phyloP scores from a whole-genome alignment of 2,113 vertebrate genomes.

The Notothenia coriiceps region DNA sequence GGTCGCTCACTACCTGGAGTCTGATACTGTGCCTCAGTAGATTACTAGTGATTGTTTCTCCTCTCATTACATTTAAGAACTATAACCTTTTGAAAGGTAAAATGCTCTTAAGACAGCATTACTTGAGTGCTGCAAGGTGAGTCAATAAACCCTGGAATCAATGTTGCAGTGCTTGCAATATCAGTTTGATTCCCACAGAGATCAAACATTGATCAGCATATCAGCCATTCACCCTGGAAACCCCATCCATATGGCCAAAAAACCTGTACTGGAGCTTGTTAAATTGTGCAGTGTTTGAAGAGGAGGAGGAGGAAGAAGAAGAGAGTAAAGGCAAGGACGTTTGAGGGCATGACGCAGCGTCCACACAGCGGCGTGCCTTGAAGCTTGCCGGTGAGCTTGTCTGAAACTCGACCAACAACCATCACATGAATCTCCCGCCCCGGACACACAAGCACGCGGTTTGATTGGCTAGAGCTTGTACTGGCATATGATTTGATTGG shows the following conservation, averaged over 20 bases:
- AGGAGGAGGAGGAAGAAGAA: not conserved
- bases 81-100: constrained; percentile 44
- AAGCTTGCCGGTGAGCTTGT: too few relatives aligned
- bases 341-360: not conserved
- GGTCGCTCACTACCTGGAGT: constrained; percentile 61
- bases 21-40: constrained; percentile 43
- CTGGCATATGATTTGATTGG: too few relatives aligned
- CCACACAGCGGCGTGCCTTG: too few relatives aligned
- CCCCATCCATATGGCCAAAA: not conserved
- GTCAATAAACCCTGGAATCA: constrained; percentile 25
- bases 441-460: too few relatives aligned
- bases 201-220: constrained; percentile 39
- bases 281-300: not conserved
- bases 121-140: constrained; percentile 35
- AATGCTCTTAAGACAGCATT: constrained; percentile 32
- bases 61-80: constrained; percentile 51
- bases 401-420: too few relatives aligned
- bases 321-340: not conserved
- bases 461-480: too few relatives aligned
- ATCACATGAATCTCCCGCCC: too few relatives aligned
- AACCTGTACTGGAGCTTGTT: not conserved
- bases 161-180: constrained; percentile 22
- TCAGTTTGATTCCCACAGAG: constrained; percentile 36
- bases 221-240: constrained; percentile 20
- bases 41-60: constrained; percentile 60